Base-by-base conservation (phyloP, 2,113 vertebrate genomes). In the Albula glossodonta region DNA sequence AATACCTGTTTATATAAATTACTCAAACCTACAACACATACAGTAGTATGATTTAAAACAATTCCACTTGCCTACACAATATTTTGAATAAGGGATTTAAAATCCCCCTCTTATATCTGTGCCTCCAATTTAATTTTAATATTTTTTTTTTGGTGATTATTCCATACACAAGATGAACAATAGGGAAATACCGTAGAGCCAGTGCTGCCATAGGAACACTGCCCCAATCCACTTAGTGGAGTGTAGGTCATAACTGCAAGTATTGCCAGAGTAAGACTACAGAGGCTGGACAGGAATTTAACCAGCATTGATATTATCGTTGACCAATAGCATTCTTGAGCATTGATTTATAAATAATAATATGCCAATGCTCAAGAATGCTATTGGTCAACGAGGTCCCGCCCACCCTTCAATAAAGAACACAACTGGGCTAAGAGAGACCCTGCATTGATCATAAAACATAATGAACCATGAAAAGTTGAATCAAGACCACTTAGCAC, bases 401-500 rank as follows among this genome's bases (percentile, higher is more conserved):
- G 22, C 51, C 81, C 8, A 57, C 15, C 17, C 3, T 63, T 63
- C 22, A 19, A 56, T 51, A 56, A 56, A 56, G 81, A 82, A 0
- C 60, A 82, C 57, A 52, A 41, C 6, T 56, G 51, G 1, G 15
- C 25, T 2, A 51, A 9, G 31, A 41, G 53, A 53, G 19, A 53
- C 13, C 51, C 31, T 82, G 51, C 52, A 60, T 51, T 60, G 51
- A n/a, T 82, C 57, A 82, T 82, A 25, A 82, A 82, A 82, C 12
- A 8, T 51, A 25, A 25, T 31, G 52, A 82, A 56, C 51, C 52
- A 10, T 82, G 81, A 9, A 56, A 82, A 51, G 53, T n/a, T 60
- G 81, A n/a, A 22, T 82, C 81, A 82, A 82, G 52, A 53, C 81
- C 53, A 22, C 31, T 22, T 82, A 56, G 31, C 13, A 82, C 53